phyloP scores from a whole-genome alignment of 2,113 vertebrate genomes.

The Rhinolophus sinicus region DNA sequence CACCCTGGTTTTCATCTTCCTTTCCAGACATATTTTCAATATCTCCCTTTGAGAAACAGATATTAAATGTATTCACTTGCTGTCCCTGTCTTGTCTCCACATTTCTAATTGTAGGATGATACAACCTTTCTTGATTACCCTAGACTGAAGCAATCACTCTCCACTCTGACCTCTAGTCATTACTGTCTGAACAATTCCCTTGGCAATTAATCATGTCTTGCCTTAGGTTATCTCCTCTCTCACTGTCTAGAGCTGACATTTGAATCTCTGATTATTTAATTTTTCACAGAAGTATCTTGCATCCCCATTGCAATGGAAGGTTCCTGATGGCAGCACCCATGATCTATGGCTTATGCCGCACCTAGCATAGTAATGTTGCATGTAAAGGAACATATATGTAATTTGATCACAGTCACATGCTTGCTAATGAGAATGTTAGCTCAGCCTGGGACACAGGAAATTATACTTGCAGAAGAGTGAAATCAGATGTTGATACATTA shows the following conservation, averaged over 20 bases:
- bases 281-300: background rate
- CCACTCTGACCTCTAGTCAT: constrained; percentile 15
- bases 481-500: fast-evolving
- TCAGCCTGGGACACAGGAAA: background rate
- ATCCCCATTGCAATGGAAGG: background rate
- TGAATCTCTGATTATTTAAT: background rate
- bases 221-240: constrained; percentile 2
- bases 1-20: background rate
- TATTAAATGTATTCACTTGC: background rate
- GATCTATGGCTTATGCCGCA: background rate
- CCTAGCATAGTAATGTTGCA: fast-evolving
- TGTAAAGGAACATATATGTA: fast-evolving
- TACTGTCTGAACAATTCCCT: constrained; percentile 57
- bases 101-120: background rate
- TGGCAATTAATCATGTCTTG: constrained; percentile 62
- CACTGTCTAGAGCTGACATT: background rate
- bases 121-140: background rate
- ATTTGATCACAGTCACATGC: background rate
- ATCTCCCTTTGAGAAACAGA: background rate
- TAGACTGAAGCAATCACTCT: background rate
- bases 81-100: background rate
- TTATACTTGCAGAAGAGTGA: background rate
- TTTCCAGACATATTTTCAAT: background rate
- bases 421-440: background rate
- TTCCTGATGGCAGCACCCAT: background rate